Base-by-base conservation (phyloP, 1,140 invertebrate species). In the Dermatophagoides farinae region DNA sequence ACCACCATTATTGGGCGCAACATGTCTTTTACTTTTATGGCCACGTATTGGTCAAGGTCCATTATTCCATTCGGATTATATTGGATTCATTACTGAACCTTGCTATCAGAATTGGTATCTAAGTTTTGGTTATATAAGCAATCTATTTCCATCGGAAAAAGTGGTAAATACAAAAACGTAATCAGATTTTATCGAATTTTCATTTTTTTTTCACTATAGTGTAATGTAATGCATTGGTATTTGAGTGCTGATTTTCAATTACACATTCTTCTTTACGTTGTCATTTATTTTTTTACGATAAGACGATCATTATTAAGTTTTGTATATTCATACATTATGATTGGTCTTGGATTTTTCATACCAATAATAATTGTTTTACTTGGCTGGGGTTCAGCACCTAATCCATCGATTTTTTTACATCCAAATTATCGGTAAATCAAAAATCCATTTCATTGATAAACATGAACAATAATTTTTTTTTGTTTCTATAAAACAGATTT, bases 221-320 rank as follows among this genome's bases (percentile, higher is more conserved):
- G 57, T 20, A 59, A 59, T 50, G 40, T 46, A 12, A 59, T 59
- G 40, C 54, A 41, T n/a, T 59, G 57, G 57, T 59, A 59, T 50
- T 9, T 59, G 39, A 39, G 57, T 18, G 37, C 37, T 10, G 57
- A 59, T 39, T 59, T 59, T 50, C 57, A 59, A 39, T 10, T 59
- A 14, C 57, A 59, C 20, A 59, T 59, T 6, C 43, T 59, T 1
- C 40, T 59, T 1, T 59, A 47, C 37, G 10, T 50, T 50, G 57
- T 59, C n/a, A 59, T 59, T 9, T 59, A 59, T 50, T 54, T 54
- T 25, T 59, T 46, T n/a, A 52, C 8, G 18, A 41, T 6, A 10
- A 12, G 23, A 25, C 38, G 18, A 20, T 20, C 16, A 39, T 47
- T 59, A n/a, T 31, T 31, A 8, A 31, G 31, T 8, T 4, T 31